These are phyloP conservation scores for Popillia japonica DNA, from an alignment of 1,140 invertebrate genomes.

Conservation along the genomic window DNA sequence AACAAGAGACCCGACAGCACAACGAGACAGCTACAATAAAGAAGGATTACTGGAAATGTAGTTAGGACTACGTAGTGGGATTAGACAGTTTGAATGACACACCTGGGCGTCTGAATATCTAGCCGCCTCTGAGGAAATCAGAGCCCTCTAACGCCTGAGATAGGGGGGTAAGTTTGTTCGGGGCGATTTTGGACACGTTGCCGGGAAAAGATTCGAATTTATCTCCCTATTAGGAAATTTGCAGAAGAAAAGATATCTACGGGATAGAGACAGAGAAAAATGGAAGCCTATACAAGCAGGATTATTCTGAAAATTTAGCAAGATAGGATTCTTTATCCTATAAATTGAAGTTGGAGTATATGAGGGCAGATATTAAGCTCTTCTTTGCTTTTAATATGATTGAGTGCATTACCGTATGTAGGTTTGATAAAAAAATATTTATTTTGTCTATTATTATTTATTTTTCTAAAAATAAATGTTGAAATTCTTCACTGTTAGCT, in stretches of 20 bases:
- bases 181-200: not conserved
- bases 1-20: not conserved
- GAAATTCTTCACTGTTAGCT: no score
- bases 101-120: conserved; percentile 2
- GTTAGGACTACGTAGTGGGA: not conserved
- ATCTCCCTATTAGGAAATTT: not conserved
- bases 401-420: no score
- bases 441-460: no score
- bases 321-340: no score
- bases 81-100: conserved; percentile 8
- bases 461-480: no score
- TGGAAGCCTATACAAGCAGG: no score
- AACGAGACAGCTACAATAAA: not conserved
- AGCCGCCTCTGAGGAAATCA: not conserved
- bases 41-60: not conserved
- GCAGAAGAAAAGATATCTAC: not conserved
- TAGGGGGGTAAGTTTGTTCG: not conserved
- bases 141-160: not conserved
- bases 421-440: no score
- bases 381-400: no score
- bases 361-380: no score
- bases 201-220: not conserved
- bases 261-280: no score
- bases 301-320: no score
- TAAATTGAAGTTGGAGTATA: no score